Conservation (phyloP, 35 echinoderm and acorn worm genomes). For the Ophiothrix spiculata region DNA sequence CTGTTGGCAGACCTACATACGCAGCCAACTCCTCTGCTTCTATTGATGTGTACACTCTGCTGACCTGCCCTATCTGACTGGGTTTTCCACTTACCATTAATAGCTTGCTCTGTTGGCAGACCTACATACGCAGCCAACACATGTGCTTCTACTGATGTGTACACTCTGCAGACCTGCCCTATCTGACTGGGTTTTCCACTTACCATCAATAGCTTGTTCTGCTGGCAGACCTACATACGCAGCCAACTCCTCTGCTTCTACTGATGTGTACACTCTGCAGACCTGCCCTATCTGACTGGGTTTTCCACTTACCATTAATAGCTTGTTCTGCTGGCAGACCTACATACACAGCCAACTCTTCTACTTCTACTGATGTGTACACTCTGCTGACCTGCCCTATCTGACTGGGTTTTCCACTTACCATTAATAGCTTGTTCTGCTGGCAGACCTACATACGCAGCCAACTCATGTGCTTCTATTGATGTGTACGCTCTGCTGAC, state of each 20-base stretch:
- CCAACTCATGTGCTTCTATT: slow-evolving; percentile 86
- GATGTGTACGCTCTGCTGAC: slow-evolving; percentile 83
- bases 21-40: slow-evolving; percentile 85
- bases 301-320: not conserved
- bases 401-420: slow-evolving; percentile 18
- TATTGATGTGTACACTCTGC: slow-evolving; percentile 83
- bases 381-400: not conserved
- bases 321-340: not conserved
- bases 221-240: slow-evolving; percentile 61
- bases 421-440: slow-evolving; percentile 87
- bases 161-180: slow-evolving; percentile 57
- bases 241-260: slow-evolving; percentile 58
- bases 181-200: not conserved
- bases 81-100: slow-evolving; percentile 57
- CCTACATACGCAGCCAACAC: slow-evolving; percentile 81
- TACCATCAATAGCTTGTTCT: slow-evolving; percentile 86
- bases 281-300: not conserved
- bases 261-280: not conserved
- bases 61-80: slow-evolving; percentile 20
- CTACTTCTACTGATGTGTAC: not conserved
- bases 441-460: slow-evolving; percentile 67
- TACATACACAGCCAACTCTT: not conserved
- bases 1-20: slow-evolving; percentile 69
- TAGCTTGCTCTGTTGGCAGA: slow-evolving; percentile 79
- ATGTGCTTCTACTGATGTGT: slow-evolving; percentile 85